phyloP scores from a whole-genome alignment of 2,113 vertebrate genomes.

The Dicentrarchus labrax region DNA sequence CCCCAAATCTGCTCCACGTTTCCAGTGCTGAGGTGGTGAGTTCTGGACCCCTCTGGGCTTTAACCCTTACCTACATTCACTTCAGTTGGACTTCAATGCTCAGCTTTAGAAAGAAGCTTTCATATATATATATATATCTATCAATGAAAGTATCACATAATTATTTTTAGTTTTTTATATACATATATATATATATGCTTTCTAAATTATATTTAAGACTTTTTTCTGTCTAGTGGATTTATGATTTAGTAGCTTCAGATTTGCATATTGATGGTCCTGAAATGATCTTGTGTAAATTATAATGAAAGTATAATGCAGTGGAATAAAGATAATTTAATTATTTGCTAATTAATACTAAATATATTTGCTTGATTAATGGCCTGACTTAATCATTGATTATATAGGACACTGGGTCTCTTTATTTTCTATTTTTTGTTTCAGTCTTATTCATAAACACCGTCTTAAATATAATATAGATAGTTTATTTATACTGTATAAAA shows the following conservation, averaged over 20 bases:
- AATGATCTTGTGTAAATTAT: neutral
- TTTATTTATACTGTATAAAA: neutral
- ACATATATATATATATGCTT: too few relatives aligned
- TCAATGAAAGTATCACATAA: too few relatives aligned
- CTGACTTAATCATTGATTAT: neutral
- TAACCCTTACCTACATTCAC: neutral
- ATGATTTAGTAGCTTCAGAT: neutral
- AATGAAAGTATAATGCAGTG: neutral
- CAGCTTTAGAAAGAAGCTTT: neutral
- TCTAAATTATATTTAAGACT: neutral
- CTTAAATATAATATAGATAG: neutral
- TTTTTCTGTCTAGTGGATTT: neutral
- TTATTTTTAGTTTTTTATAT: neutral
- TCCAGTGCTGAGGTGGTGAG: constrained; percentile 86
- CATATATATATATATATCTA: too few relatives aligned
- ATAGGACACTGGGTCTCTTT: neutral
- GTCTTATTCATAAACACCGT: neutral
- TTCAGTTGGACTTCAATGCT: neutral
- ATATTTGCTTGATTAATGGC: constrained; percentile 11
- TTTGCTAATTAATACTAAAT: neutral
- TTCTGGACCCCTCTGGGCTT: neutral
- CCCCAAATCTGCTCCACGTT: constrained; percentile 90
- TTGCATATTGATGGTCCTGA: constrained; percentile 3
- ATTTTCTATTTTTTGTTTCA: neutral
- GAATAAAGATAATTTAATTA: neutral